These are phyloP conservation scores for Sinella curviseta DNA, from an alignment of 1,140 invertebrate genomes.

Conservation along the genomic window DNA sequence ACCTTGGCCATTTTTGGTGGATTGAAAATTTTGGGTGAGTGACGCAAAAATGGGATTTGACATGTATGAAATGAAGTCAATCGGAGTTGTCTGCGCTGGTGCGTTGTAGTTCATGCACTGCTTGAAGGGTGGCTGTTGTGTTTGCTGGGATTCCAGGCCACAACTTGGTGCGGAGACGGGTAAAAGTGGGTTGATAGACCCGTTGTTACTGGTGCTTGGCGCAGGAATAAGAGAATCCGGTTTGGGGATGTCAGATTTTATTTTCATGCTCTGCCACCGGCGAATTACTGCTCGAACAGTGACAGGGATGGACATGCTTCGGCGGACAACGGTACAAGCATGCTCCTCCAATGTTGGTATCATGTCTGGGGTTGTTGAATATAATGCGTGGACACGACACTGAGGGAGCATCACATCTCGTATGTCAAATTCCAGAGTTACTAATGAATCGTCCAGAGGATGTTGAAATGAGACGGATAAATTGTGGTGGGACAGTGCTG, in stretches of 20 bases:
- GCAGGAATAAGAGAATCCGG: conserved; percentile 42
- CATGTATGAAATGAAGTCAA: conserved; percentile 20
- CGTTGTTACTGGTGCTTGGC: background rate
- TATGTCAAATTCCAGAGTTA: conserved; percentile 86
- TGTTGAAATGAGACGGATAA: conserved; percentile 89
- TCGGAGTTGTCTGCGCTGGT: conserved; percentile 6
- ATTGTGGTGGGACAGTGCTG: conserved; percentile 81
- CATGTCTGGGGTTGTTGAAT: conserved; percentile 58
- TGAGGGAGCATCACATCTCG: conserved; percentile 73
- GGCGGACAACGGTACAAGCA: conserved; percentile 73
- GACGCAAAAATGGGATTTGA: conserved; percentile 19
- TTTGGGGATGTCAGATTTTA: conserved; percentile 49
- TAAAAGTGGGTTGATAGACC: background rate
- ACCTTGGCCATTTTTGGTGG: conserved; percentile 8
- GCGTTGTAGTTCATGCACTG: conserved; percentile 24
- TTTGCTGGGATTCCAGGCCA: conserved; percentile 8
- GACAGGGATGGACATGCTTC: conserved; percentile 86
- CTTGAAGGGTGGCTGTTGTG: background rate
- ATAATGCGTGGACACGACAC: conserved; percentile 65
- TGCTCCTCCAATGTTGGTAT: conserved; percentile 70
- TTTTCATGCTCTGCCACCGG: conserved; percentile 59
- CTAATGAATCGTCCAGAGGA: conserved; percentile 86
- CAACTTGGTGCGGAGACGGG: background rate
- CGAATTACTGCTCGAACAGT: conserved; percentile 74
- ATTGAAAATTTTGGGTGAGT: conserved; percentile 12